Base-by-base conservation (phyloP, 92 coral and sea anemone genomes). In the Ricordea florida region DNA sequence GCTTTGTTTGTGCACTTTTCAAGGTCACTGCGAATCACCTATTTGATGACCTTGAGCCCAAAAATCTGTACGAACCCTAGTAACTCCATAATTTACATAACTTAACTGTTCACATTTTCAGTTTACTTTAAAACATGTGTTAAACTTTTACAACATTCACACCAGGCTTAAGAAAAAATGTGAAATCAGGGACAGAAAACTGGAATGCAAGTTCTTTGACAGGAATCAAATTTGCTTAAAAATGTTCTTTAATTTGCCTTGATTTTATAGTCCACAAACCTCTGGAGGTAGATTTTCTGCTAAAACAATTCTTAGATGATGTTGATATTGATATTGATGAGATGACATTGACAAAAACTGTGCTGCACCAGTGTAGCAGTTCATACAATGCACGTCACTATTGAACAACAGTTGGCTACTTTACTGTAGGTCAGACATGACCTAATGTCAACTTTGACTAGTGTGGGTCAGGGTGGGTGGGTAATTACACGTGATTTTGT, bases 181-280 rank as follows among this genome's bases (percentile, higher is more conserved):
- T 63, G 71, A 63, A 63, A 38, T 63, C 71, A 63, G 71, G 71
- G 71, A 37, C 71, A 63, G 69, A 62, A 63, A 63, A 63, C 53
- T 63, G 71, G 71, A 63, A 63, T 21, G 24, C 71, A 63, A 63
- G 56, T 21, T 63, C 56, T 63, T 63, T 63, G 71, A 63, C 46
- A 42, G 71, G 71, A 63, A 63, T 63, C 56, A 63, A 63, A 63
- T 37, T 61, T 33, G 48, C 68, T 61, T 61, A 58, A 37, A 58
- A 58, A 58, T 58, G 69, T 62, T 31, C 69, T 62, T 62, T 62
- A 32, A 62, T 62, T 62, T 62, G 34, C 69, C 47, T 29, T 28
- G 69, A 62, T 62, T 62, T 62, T 62, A 62, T 34, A 37, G 51
- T 62, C 52, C 69, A 62, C 69, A 62, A 62, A 62, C 51, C 52